Conservation (phyloP, 2,888 invertebrate genomes). For the Drosophila putrida region DNA sequence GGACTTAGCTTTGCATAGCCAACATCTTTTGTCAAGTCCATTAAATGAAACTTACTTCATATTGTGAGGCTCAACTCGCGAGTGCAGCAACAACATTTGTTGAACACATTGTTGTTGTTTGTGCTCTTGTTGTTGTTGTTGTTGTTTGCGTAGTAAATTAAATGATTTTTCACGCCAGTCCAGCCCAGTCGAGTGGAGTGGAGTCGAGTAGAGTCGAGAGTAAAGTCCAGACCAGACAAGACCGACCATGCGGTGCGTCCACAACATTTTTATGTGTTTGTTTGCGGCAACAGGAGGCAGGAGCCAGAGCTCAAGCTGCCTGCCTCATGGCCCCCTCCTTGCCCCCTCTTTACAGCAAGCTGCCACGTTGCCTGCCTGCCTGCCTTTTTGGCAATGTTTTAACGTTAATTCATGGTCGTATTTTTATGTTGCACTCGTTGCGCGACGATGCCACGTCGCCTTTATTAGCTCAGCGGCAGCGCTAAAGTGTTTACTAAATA, state of each 20-base stretch:
- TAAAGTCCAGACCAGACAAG: conserved; percentile 20
- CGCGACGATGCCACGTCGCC: conserved; percentile 58
- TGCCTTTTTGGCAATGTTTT: conserved; percentile 78
- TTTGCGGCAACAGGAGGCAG: conserved; percentile 59
- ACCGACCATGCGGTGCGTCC: conserved; percentile 63
- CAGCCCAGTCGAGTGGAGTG: not conserved
- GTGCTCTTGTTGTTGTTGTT: conserved; percentile 8
- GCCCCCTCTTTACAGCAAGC: not conserved
- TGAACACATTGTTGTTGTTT: not conserved
- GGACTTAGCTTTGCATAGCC: conserved; percentile 52
- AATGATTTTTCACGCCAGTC: conserved; percentile 78
- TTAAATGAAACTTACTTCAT: conserved; percentile 81
- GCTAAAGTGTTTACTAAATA: conserved; percentile 77
- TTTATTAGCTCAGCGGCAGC: conserved; percentile 60
- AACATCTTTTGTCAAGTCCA: conserved; percentile 66
- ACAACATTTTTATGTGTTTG: conserved; percentile 78
- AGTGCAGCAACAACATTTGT: conserved; percentile 2
- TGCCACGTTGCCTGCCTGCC: conserved; percentile 14
- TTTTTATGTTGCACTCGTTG: conserved; percentile 80
- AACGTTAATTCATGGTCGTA: conserved; percentile 82
- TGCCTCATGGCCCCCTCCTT: not conserved
- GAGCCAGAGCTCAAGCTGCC: conserved; percentile 7
- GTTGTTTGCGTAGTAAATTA: conserved; percentile 74
- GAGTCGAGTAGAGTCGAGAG: not conserved
- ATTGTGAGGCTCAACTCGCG: conserved; percentile 60